Conservation (phyloP, 1,140 invertebrate species). For the Holcopasites calliopsidis region DNA sequence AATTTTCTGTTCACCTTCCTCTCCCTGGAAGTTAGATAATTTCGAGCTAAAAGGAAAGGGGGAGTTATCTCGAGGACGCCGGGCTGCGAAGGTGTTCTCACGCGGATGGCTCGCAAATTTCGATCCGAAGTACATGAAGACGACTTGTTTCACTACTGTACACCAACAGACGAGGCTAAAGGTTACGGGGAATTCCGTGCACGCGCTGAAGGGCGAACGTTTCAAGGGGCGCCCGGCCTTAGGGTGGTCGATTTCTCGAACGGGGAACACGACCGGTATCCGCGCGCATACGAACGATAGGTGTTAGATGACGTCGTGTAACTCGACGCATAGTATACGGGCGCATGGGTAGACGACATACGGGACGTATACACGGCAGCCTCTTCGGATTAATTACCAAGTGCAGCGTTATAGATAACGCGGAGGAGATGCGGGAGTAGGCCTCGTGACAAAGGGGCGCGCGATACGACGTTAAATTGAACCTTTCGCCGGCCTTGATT, state of each 20-base stretch:
- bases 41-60: background rate
- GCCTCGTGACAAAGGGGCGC: slow-evolving; percentile 30
- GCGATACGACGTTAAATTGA: slow-evolving; percentile 64
- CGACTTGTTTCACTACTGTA: too few species aligned
- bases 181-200: too few species aligned
- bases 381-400: slow-evolving; percentile 65
- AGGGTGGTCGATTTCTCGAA: background rate
- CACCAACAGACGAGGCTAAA: too few species aligned
- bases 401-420: slow-evolving; percentile 64
- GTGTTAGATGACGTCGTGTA: slow-evolving; percentile 28
- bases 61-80: too few species aligned
- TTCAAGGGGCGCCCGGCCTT: background rate
- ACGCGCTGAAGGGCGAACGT: background rate
- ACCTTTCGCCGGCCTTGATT: slow-evolving; percentile 61
- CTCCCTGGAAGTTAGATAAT: background rate
- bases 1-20: background rate
- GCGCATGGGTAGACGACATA: slow-evolving; percentile 45
- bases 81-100: too few species aligned
- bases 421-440: slow-evolving; percentile 46
- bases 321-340: slow-evolving; percentile 26
- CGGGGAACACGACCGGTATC: background rate
- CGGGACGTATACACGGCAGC: slow-evolving; percentile 50
- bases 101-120: too few species aligned
- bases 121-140: too few species aligned
- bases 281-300: slow-evolving; percentile 30